Conservation (phyloP, 2,888 invertebrate species). For the Drosophila mimica region DNA sequence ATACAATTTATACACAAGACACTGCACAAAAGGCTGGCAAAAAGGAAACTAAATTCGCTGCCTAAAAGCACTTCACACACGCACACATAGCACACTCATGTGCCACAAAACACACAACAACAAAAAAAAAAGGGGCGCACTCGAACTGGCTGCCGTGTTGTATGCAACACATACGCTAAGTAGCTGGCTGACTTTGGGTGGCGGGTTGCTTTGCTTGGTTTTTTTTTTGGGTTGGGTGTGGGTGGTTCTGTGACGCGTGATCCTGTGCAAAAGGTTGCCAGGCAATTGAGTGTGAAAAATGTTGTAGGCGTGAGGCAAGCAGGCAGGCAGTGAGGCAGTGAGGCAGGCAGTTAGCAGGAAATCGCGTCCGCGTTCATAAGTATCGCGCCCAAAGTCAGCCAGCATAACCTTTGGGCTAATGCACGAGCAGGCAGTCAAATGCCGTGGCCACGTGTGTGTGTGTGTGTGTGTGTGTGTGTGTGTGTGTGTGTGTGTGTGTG, state of each 20-base stretch:
- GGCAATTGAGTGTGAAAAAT: constrained; percentile 81
- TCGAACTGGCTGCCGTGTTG: constrained; percentile 46
- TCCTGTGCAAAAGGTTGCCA: constrained; percentile 74
- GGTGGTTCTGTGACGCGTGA: constrained; percentile 63
- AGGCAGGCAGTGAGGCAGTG: neutral
- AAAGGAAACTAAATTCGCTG: constrained; percentile 69
- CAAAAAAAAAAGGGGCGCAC: constrained; percentile 23
- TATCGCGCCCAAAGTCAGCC: constrained; percentile 58
- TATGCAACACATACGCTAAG: constrained; percentile 77
- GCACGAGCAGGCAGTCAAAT: constrained; percentile 76
- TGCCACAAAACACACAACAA: constrained; percentile 13
- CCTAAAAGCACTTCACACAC: constrained; percentile 58
- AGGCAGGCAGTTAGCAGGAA: constrained; percentile 19
- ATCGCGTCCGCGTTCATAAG: constrained; percentile 48
- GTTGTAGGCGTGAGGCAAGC: constrained; percentile 62
- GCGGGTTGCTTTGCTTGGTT: neutral
- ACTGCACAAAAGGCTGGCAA: constrained; percentile 53
- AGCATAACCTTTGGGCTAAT: constrained; percentile 69
- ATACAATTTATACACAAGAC: constrained; percentile 64
- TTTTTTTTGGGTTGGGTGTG: neutral
- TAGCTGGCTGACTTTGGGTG: constrained; percentile 52
- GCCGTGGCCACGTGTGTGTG: constrained; percentile 49
- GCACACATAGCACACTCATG: constrained; percentile 17
- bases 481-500: neutral
- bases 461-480: neutral